Evolutionary conservation across 2,797 vertebrate species (phyloP).

Genomic region (Sebastes trivittatus): DNA sequence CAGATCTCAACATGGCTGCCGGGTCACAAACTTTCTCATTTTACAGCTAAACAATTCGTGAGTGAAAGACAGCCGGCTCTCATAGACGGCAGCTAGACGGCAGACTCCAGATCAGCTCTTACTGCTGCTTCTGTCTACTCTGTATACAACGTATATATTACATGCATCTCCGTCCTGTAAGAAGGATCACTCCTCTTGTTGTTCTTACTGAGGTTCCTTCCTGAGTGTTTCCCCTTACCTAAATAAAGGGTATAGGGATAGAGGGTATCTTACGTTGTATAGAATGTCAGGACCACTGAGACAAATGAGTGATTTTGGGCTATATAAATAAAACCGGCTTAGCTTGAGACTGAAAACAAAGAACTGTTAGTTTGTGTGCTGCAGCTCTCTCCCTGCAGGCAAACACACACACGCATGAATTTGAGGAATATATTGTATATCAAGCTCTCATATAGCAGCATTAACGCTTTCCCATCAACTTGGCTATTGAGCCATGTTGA

Average conservation of each 20-base stretch:
- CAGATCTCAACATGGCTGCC: no score
- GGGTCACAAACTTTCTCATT: no score
- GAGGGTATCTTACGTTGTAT: background rate
- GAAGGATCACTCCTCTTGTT: background rate
- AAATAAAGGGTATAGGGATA: background rate
- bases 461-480: conserved; percentile 7
- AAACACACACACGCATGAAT: background rate
- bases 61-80: no score
- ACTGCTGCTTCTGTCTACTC: background rate
- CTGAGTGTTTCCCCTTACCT: background rate
- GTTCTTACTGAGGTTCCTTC: background rate
- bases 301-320: background rate
- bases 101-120: no score
- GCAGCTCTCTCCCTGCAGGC: background rate
- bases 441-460: background rate
- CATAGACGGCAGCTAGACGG: no score
- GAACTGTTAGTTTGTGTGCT: background rate
- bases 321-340: background rate
- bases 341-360: background rate
- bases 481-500: conserved; percentile 14
- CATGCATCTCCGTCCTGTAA: background rate
- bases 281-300: background rate
- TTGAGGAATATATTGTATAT: conserved; percentile 5
- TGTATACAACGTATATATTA: background rate
- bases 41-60: no score